Evolutionary conservation across 2,797 vertebrate species (phyloP).

Genomic region (Muscicapa striata): DNA sequence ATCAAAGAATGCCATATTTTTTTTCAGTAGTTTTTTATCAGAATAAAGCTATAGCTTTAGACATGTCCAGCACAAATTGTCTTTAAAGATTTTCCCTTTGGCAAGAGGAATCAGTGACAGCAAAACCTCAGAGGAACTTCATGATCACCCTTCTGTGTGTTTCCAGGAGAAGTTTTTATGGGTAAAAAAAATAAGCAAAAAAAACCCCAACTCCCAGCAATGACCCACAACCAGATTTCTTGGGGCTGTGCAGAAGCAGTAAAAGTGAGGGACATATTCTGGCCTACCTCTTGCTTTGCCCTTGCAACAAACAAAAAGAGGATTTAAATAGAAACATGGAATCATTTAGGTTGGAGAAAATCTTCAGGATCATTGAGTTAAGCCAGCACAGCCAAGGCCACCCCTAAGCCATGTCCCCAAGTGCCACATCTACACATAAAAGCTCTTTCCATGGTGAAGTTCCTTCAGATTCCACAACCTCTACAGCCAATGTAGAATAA

Average conservation of each 20-base stretch:
- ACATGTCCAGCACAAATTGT: background rate
- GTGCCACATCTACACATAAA: background rate
- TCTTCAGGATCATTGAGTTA: background rate
- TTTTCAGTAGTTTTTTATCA: background rate
- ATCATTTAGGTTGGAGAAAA: background rate
- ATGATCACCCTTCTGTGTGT: background rate
- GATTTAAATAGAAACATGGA: background rate
- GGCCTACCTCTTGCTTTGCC: background rate
- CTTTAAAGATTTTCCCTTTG: background rate
- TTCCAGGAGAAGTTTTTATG: background rate
- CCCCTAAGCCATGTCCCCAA: background rate
- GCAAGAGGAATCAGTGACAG: background rate
- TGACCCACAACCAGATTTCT: background rate
- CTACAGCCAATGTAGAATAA: background rate
- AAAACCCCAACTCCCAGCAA: background rate
- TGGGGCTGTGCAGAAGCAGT: background rate
- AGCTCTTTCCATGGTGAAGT: background rate
- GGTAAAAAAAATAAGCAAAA: no score
- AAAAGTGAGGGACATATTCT: background rate
- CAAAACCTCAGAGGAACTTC: background rate
- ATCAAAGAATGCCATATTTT: fast-evolving
- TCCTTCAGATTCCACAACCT: background rate
- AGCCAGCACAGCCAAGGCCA: background rate
- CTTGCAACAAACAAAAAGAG: background rate
- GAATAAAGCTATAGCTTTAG: background rate